Conservation (phyloP, 2,113 vertebrate species). For the Eudyptes chrysolophus region DNA sequence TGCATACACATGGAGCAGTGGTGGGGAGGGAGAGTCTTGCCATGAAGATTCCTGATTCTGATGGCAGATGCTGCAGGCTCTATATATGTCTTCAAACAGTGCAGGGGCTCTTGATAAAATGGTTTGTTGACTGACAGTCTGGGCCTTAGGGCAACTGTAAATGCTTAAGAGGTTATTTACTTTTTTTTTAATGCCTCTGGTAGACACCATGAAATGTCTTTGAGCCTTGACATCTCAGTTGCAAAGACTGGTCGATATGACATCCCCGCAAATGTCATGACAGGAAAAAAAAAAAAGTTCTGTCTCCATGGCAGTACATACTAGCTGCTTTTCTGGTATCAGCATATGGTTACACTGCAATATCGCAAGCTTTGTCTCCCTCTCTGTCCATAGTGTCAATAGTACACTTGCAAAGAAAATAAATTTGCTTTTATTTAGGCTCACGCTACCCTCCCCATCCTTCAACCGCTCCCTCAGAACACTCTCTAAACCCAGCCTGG, state of each 20-base stretch:
- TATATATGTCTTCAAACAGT: not conserved
- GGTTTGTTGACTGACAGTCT: not conserved
- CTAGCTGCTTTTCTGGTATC: not conserved
- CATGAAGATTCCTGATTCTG: not conserved
- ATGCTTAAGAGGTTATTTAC: not conserved
- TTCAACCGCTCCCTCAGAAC: not conserved
- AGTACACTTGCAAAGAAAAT: not conserved
- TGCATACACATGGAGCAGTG: not conserved
- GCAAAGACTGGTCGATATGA: not conserved
- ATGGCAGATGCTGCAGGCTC: not conserved
- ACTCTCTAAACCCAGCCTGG: not conserved
- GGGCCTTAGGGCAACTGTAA: not conserved
- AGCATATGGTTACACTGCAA: not conserved
- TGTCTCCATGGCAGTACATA: not conserved
- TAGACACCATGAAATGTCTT: not conserved
- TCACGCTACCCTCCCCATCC: not conserved
- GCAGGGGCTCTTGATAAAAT: not conserved
- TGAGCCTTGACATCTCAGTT: not conserved
- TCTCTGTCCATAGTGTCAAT: not conserved
- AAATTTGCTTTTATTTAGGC: not conserved
- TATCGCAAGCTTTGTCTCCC: not conserved
- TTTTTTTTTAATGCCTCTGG: not conserved
- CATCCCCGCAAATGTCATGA: not conserved
- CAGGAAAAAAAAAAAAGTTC: fast-evolving
- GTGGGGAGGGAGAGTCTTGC: not conserved